A percentile compares a stretch with the other conserved stretches of the same genome.
These are phyloP conservation scores for Drosophila ananassae DNA, from an alignment of 1,140 invertebrate genomes.

Conservation along the genomic window DNA sequence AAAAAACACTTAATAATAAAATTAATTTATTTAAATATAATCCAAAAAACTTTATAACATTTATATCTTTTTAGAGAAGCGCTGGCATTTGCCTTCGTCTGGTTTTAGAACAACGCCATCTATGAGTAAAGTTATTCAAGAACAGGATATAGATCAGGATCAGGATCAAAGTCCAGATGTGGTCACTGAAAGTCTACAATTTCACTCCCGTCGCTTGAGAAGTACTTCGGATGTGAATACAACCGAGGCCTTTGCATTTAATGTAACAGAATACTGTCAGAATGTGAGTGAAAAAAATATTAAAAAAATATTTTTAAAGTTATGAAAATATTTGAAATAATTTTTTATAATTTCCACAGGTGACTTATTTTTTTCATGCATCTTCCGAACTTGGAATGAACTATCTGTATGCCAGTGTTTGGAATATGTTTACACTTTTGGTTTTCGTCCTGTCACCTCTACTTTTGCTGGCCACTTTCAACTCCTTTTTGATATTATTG, in stretches of 20 bases:
- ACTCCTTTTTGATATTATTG: constrained; percentile 88
- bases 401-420: constrained; percentile 86
- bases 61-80: constrained; percentile 31
- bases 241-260: constrained; percentile 62
- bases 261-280: constrained; percentile 74
- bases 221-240: constrained; percentile 33
- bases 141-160: constrained; percentile 2
- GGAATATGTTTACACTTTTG: constrained; percentile 88
- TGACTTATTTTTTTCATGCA: constrained; percentile 60
- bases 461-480: constrained; percentile 88
- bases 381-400: constrained; percentile 84
- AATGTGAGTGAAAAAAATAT: constrained; percentile 57
- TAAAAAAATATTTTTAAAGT: not conserved
- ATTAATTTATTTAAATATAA: not conserved
- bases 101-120: constrained; percentile 42
- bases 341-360: constrained; percentile 28
- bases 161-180: not conserved
- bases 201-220: constrained; percentile 50
- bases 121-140: constrained; percentile 46
- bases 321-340: not conserved
- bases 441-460: constrained; percentile 89
- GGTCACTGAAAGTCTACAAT: constrained; percentile 53
- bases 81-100: constrained; percentile 36
- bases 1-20: not conserved
- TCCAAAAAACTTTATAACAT: not conserved